Base-by-base conservation (phyloP, 2,113 vertebrate species). In the Platanista minor region DNA sequence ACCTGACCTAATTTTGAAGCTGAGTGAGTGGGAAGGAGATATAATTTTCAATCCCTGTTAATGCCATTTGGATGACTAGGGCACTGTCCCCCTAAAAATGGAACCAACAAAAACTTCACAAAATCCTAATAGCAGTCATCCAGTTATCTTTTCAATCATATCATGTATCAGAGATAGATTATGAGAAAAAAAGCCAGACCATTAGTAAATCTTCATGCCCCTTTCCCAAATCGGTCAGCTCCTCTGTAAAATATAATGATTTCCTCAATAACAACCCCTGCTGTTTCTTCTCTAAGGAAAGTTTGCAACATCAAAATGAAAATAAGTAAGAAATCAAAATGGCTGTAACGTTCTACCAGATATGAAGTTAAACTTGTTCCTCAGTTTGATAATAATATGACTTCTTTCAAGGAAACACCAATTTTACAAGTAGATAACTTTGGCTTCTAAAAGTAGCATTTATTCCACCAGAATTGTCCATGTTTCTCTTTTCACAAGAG, bases 1-100 rank as follows among this genome's bases (percentile, higher is more conserved):
- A 90, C 74, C 92, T 96, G 94, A 95, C 94, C 90, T 97, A 90
- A 97, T 96, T 97, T 96, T 92, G 84, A 92, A 96, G 80, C 64
- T 89, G 41, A 95, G 52, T 95, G 31, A 93, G 46, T 95, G 43
- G 15, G 66, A 67, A 92, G 33, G 46, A 96, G 57, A 59, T 90
- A 81, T 90, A 81, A 85, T 96, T 95, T 64, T 97, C 84, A 94
- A 62, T 81, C 6, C 54, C 52, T 83, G 46, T 92, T 96, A 96
- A 92, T 94, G 43, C n/a, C 39, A 59, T 71, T 67, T 67, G 77
- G 66, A 87, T 77, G 64, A 46, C 20, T 23, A 84, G 54, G 27
- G 14, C 61, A 92, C 71, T 87, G n/a, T n/a, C 17, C 46, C 49
- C 21, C 3, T 90, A 54, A 85, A 97, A 81, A 49, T 4, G 54